Conservation (phyloP, 2,888 invertebrate genomes). For the Catocala nupta region DNA sequence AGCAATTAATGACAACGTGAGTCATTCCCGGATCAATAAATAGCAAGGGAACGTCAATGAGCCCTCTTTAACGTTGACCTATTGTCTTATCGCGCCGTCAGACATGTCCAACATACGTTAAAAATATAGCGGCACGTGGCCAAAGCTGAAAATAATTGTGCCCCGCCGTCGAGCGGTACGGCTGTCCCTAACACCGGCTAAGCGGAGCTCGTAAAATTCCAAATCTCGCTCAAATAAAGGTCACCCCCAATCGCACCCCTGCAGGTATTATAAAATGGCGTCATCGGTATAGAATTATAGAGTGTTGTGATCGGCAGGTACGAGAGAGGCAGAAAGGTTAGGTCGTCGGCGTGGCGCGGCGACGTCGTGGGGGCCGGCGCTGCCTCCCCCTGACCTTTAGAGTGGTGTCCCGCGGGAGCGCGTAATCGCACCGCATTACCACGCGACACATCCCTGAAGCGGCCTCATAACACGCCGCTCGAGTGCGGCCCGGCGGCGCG, state of each 20-base stretch:
- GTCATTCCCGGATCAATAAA: constrained; percentile 27
- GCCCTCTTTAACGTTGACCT: neutral
- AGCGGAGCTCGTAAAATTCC: constrained; percentile 57
- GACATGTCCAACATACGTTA: constrained; percentile 43
- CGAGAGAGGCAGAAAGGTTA: constrained; percentile 69
- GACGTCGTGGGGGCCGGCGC: constrained; percentile 47
- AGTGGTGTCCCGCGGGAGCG: constrained; percentile 63
- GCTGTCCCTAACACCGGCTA: constrained; percentile 34
- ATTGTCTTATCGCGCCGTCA: constrained; percentile 8
- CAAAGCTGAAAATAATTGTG: constrained; percentile 56
- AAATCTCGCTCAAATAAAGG: constrained; percentile 65
- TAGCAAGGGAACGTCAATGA: constrained; percentile 12
- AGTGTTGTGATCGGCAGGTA: constrained; percentile 63
- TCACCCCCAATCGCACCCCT: constrained; percentile 65
- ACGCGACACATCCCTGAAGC: constrained; percentile 62
- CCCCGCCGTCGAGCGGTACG: constrained; percentile 12
- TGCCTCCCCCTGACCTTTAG: constrained; percentile 73
- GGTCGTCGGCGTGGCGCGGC: constrained; percentile 53
- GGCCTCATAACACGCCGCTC: constrained; percentile 57
- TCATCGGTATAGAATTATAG: constrained; percentile 59
- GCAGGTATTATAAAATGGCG: constrained; percentile 71
- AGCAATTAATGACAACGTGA: constrained; percentile 29
- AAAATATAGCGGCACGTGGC: constrained; percentile 62
- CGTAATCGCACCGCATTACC: constrained; percentile 68
- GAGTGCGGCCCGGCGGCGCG: constrained; percentile 53